These are phyloP conservation scores for Corydoras maculifer DNA, from an alignment of 2,113 vertebrate species.

Conservation along the genomic window DNA sequence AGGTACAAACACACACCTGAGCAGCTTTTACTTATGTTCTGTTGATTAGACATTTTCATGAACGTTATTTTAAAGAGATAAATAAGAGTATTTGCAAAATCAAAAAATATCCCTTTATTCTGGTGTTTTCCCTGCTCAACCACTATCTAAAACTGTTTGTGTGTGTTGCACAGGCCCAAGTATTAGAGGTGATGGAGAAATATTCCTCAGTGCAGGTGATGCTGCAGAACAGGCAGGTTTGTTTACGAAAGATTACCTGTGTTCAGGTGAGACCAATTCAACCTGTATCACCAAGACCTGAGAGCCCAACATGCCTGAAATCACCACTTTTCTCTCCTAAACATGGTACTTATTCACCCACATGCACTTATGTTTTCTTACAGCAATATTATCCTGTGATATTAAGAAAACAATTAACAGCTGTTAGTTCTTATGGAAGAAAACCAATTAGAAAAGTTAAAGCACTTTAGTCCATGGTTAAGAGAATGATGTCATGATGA, in stretches of 20 bases:
- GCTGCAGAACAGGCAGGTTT: constrained; percentile 80
- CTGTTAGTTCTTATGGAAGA: too few species aligned
- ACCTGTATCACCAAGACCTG: constrained; percentile 74
- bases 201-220: constrained; percentile 72
- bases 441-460: too few species aligned
- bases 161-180: constrained; percentile 66
- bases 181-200: constrained; percentile 76
- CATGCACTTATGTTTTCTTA: background rate
- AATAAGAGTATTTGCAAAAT: too few species aligned
- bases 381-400: too few species aligned
- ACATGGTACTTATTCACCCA: constrained; percentile 67
- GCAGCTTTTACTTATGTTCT: too few species aligned
- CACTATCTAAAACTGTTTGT: background rate
- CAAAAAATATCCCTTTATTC: too few species aligned
- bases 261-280: constrained; percentile 73
- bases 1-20: constrained; percentile 11
- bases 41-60: too few species aligned
- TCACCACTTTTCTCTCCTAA: constrained; percentile 78
- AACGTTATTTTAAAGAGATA: too few species aligned
- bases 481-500: too few species aligned
- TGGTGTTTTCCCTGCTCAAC: too few species aligned
- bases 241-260: constrained; percentile 73
- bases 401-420: too few species aligned
- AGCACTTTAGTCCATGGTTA: too few species aligned
- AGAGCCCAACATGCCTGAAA: constrained; percentile 63